Evolutionary conservation across 1,140 invertebrate species (phyloP), one percentile per base, ranked within the genome.

Genomic region (Euborellia annulipes): DNA sequence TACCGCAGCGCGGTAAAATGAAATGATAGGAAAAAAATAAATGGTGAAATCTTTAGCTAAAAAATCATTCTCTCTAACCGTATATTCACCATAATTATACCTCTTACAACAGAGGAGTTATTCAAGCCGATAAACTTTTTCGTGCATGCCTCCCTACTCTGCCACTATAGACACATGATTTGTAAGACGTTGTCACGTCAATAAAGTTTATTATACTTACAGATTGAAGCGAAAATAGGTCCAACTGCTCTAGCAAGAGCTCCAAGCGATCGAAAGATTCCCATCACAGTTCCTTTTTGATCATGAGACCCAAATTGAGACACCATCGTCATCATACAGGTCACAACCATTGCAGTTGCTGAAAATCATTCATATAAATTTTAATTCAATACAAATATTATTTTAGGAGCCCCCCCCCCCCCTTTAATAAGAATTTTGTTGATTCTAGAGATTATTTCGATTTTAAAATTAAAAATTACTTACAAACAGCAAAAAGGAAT

Each of bases 301-400:
- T 82, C 76, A 43, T 72, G 72, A 17, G 79, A 72, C 3, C 89
- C 86, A 62, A 83, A 79, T 47, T 77, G 70, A 4, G 90, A 89
- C 0, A 89, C 86, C 58, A 93, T 62, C 9, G 90, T 86, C 50
- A 85, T 95, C 59, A 96, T 71, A 61, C 90, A 94, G 18, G 92
- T 91, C 7, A 97, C 90, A 36, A 92, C 88, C 62, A 91, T 84
- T 3, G 90, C 85, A 2, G 92, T 93, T 9, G 90, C 87, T 90
- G 52, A 19, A 61, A 60, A n/a, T n/a, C n/a, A n/a, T n/a, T n/a
- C n/a, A n/a, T n/a, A n/a, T n/a, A n/a, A n/a, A n/a, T n/a, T n/a
- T n/a, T n/a, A n/a, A n/a, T n/a, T n/a, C n/a, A n/a, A n/a, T n/a
- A n/a, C n/a, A n/a, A n/a, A n/a, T n/a, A n/a, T 11, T 13, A 36